A percentile compares a stretch with the other conserved stretches of the same genome.
Conservation (phyloP, 1,140 invertebrate species). For the Drosophila ficusphila region DNA sequence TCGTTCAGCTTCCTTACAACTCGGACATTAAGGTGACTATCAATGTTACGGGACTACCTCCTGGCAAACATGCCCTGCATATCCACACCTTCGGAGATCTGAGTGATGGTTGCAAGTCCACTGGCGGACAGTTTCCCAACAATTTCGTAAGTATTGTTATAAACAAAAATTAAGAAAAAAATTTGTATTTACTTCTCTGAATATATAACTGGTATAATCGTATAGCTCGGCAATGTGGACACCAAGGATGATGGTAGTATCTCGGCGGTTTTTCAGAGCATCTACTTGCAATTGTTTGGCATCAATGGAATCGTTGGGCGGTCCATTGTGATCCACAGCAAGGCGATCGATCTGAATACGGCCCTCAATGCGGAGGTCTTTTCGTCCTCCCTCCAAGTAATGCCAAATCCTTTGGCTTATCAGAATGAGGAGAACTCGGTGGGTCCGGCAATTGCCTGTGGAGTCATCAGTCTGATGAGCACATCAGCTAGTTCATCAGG, state of each 20-base stretch:
- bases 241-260: slow-evolving; percentile 77
- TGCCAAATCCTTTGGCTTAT: slow-evolving; percentile 70
- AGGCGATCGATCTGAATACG: slow-evolving; percentile 78
- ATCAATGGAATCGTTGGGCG: slow-evolving; percentile 82
- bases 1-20: slow-evolving; percentile 76
- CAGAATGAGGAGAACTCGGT: slow-evolving; percentile 81
- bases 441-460: slow-evolving; percentile 73
- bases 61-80: slow-evolving; percentile 90
- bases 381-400: slow-evolving; percentile 57
- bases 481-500: slow-evolving; percentile 8
- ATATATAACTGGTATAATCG: too few species aligned
- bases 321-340: slow-evolving; percentile 79
- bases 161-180: too few species aligned
- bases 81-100: slow-evolving; percentile 90
- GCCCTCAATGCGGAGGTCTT: slow-evolving; percentile 80
- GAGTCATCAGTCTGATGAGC: slow-evolving; percentile 80
- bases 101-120: slow-evolving; percentile 86
- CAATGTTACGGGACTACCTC: slow-evolving; percentile 86
- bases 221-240: slow-evolving; percentile 78
- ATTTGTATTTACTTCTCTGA: too few species aligned
- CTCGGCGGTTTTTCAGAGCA: slow-evolving; percentile 66
- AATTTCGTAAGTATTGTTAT: slow-evolving; percentile 70
- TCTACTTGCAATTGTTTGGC: slow-evolving; percentile 76
- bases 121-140: slow-evolving; percentile 85
- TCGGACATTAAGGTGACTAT: slow-evolving; percentile 85